Evolutionary conservation across 2,797 vertebrate species (phyloP).

Genomic region (Esox masquinongy): DNA sequence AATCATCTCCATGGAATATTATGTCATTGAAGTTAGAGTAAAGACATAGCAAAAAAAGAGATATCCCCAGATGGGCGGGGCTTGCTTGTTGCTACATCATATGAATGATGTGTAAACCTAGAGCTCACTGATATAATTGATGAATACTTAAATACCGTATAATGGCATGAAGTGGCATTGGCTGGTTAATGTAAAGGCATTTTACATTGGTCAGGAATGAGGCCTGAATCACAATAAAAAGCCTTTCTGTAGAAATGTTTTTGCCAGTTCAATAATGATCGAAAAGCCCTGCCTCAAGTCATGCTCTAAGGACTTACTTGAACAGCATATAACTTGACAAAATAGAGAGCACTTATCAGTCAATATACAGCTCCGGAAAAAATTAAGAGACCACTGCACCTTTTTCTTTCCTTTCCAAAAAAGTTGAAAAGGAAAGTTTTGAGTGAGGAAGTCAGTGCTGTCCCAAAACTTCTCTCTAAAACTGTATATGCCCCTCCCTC

Average conservation of each 20-base stretch:
- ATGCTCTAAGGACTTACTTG: not conserved
- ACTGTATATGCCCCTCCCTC: too few relatives aligned
- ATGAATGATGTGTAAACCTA: slow-evolving; percentile 35
- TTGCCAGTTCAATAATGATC: not conserved
- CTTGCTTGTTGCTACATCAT: slow-evolving; percentile 28
- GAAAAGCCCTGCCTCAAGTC: not conserved
- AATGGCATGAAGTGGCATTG: slow-evolving; percentile 51
- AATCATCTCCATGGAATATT: too few relatives aligned
- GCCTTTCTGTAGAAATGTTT: not conserved
- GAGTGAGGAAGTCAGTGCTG: too few relatives aligned
- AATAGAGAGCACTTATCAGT: not conserved
- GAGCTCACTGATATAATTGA: slow-evolving; percentile 58
- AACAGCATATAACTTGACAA: not conserved
- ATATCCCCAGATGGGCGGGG: too few relatives aligned
- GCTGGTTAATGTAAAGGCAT: slow-evolving; percentile 39
- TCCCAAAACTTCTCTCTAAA: too few relatives aligned
- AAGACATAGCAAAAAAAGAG: too few relatives aligned
- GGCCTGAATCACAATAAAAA: not conserved
- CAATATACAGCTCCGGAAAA: too few relatives aligned
- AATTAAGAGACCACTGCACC: too few relatives aligned
- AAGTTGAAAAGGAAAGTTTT: too few relatives aligned
- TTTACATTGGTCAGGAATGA: slow-evolving; percentile 28
- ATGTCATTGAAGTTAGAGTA: too few relatives aligned
- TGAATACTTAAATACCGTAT: slow-evolving; percentile 60
- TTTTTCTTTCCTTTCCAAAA: too few relatives aligned